Evolutionary conservation across 2,113 vertebrate species (phyloP), one percentile per base, ranked within the genome.

Genomic region (Megaceryle maxima): DNA sequence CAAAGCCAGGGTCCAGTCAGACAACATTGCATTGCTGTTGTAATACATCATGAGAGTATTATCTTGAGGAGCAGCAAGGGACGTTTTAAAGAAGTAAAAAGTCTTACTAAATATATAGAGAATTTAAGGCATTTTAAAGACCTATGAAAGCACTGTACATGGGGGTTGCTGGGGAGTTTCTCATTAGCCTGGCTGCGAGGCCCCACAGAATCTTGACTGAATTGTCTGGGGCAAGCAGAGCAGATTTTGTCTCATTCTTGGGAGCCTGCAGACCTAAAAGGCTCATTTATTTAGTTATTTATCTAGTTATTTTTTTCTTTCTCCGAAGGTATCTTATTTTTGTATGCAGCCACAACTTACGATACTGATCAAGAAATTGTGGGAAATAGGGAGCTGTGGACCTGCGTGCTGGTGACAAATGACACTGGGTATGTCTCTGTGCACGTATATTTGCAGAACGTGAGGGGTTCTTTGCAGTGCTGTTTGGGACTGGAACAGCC

Each of bases 61-160:
- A 88, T 92, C 91, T 92, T 91, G 87, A 97, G 37, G 92, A 96
- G 95, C 89, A 96, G 35, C 94, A 74, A 92, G 95, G 96, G 98
- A 97, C 94, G 16, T 94, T 93, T 97, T 97, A 96, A 97, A 97
- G 93, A 96, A 97, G 82, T 80, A 96, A 76, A 93, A 97, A 94
- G 90, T 96, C 97, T 97, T 96, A 95, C 97, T 95, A 96, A 98
- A 97, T 96, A 95, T 97, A 98, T 92, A 96, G 92, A 97, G 97
- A 97, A 97, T 97, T 98, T 97, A 96, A 97, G 94, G 96, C 96
- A 95, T 96, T 98, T 98, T 97, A 98, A 98, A 98, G 98, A 98
- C 97, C 96, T 97, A 90, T 90, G 97, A 97, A 97, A 97, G 95
- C 96, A 68, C 77, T 97, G 97, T 97, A 97, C 96, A 80, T 96